Base-by-base conservation (phyloP, 2,888 invertebrate species). In the Torymus tubicola region DNA sequence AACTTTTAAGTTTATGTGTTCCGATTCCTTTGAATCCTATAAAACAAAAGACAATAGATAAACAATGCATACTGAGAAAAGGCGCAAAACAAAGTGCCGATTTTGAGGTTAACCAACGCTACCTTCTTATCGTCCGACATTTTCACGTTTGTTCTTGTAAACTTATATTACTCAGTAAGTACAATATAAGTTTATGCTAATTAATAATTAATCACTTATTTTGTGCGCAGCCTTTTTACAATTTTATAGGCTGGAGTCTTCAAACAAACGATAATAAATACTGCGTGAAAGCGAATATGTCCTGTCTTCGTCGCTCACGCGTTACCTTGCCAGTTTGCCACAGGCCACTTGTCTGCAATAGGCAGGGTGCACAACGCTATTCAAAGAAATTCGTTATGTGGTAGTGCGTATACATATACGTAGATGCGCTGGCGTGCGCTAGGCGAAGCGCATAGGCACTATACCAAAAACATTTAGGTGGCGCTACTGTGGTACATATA, bases 1-100 rank as follows among this genome's bases (percentile, higher is more conserved):
- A 75, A 98, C 98, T 93, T 98, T 98, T 87, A 98, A 92, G 91
- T 98, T 98, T 92, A 98, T 96, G 91, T 96, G 96, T 91, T 96
- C 96, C 83, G 95, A 95, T 93, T 96, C 96, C 82, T 91, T 91
- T 12, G 91, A 86, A 92, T 91, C 94, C 94, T 94, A 91, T 91
- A 90, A 84, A 79, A 86, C 12, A 69, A 13, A 55, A 13, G 52
- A 81, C 58, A 21, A 81, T 18, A 11, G n/a, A 77, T 74, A 14
- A 72, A 58, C 12, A 58, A 60, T 79, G 21, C 31, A 18, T 24
- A 50, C 60, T 42, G 8, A 24, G 13, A 80, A 70, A 64, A 78
- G 76, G 82, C 70, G 75, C 74, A 81, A 74, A 82, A 83, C 81
- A 70, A 84, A 84, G 84, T 78, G 84, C 84, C 85, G 85, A 85